phyloP scores from a whole-genome alignment of 2,797 vertebrate genomes.

The Megaceryle alcyon region DNA sequence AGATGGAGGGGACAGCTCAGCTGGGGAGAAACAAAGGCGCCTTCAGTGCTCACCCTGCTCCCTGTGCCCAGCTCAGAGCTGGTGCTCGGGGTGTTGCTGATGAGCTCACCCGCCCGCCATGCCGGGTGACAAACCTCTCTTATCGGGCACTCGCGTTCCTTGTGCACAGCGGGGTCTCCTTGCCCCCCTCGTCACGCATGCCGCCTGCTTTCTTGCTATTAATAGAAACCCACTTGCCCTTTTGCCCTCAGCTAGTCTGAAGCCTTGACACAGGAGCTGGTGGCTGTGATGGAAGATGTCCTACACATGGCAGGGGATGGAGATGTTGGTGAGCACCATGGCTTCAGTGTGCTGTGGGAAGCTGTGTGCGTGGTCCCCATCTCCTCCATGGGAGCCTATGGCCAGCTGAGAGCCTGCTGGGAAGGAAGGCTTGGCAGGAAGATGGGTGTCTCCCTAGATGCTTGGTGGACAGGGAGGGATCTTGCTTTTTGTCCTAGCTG shows the following conservation, averaged over 20 bases:
- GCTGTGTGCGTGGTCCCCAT: not conserved
- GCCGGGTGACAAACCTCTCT: not conserved
- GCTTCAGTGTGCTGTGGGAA: not conserved
- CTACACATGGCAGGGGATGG: fast-evolving
- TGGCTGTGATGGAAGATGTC: not conserved
- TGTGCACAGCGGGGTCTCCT: not conserved
- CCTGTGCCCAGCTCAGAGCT: not conserved
- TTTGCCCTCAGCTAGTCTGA: not conserved
- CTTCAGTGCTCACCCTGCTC: constrained; percentile 30
- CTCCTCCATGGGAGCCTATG: not conserved
- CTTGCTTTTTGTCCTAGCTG: not conserved
- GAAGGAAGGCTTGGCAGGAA: not conserved
- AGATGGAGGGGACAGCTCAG: constrained; percentile 61
- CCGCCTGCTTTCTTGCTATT: not conserved
- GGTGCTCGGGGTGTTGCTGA: not conserved
- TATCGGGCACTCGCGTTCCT: fast-evolving
- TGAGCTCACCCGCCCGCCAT: constrained; percentile 34
- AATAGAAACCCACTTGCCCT: not conserved
- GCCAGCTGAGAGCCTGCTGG: not conserved
- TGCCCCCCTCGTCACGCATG: fast-evolving
- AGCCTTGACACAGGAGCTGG: not conserved
- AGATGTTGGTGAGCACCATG: not conserved
- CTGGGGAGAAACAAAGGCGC: constrained; percentile 62
- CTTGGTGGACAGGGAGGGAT: not conserved
- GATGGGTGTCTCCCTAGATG: not conserved